A percentile compares a stretch with the other conserved stretches of the same genome.
Evolutionary conservation across 2,888 invertebrate species (phyloP).

Genomic region (Gandaritis pyraliata): DNA sequence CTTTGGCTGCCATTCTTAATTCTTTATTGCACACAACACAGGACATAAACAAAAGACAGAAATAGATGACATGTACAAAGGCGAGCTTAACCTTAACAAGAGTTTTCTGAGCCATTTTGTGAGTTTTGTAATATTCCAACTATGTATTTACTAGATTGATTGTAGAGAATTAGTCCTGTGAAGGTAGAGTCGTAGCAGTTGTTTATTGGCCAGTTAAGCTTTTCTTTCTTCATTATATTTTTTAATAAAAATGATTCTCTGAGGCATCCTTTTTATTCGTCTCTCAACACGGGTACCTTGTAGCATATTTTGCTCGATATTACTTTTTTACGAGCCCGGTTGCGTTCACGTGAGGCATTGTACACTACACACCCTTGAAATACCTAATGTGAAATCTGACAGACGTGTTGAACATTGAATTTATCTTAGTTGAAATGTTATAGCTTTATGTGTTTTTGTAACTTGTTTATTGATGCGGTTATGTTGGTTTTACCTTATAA

Average conservation of each 20-base stretch:
- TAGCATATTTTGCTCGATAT: slow-evolving; percentile 11
- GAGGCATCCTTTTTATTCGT: slow-evolving; percentile 2
- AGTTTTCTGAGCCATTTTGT: no score
- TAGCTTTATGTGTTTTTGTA: no score
- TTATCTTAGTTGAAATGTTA: background rate
- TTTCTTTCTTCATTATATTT: slow-evolving; percentile 6
- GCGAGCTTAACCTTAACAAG: no score
- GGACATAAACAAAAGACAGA: no score
- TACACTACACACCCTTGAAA: background rate
- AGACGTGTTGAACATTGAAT: background rate
- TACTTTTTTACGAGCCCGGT: slow-evolving; percentile 11
- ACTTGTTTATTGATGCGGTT: no score
- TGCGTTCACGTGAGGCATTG: slow-evolving; percentile 3
- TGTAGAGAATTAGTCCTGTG: no score
- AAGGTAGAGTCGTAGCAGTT: background rate
- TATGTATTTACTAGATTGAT: no score
- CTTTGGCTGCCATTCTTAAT: no score
- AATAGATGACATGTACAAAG: no score
- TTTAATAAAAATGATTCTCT: slow-evolving; percentile 6
- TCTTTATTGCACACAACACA: no score
- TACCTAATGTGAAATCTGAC: background rate
- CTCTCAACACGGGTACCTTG: slow-evolving; percentile 3
- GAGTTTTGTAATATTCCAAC: no score
- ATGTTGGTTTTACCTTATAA: no score
- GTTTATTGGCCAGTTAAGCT: slow-evolving; percentile 3